Conservation (phyloP, 2,888 invertebrate species). For the Drosophila dives region DNA sequence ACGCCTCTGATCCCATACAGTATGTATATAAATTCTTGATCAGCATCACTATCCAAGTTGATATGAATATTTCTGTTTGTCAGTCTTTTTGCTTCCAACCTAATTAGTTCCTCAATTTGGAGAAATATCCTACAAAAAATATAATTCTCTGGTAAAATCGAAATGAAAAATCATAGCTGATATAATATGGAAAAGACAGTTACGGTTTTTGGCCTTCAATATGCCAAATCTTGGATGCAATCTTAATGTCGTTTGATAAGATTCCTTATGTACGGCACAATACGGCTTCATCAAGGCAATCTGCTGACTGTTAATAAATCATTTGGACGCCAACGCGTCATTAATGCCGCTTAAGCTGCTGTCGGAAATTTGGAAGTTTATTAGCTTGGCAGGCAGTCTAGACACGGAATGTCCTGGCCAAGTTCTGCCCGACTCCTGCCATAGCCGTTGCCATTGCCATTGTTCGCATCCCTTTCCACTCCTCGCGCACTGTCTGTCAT, state of each 20-base stretch:
- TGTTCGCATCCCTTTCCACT: background rate
- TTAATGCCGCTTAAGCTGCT: conserved; percentile 69
- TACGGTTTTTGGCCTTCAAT: background rate
- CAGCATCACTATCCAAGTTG: background rate
- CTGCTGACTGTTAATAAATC: conserved; percentile 61
- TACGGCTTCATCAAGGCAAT: conserved; percentile 21
- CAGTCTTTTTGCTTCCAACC: background rate
- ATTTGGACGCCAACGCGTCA: conserved; percentile 60
- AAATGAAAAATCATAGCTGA: background rate
- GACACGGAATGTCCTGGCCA: conserved; percentile 33
- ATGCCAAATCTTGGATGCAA: conserved; percentile 29
- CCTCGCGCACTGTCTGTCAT: background rate
- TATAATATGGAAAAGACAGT: background rate
- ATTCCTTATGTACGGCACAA: conserved; percentile 3
- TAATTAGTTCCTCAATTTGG: background rate
- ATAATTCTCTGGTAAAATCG: background rate
- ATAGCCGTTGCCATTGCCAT: conserved; percentile 9
- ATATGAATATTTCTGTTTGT: background rate
- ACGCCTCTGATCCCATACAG: background rate
- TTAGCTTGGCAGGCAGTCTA: conserved; percentile 59
- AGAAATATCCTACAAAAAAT: background rate
- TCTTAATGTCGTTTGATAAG: conserved; percentile 50
- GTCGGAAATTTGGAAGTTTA: conserved; percentile 68
- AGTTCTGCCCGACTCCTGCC: background rate
- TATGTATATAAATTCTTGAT: background rate